Evolutionary conservation across 1,140 invertebrate species (phyloP).

Genomic region (Lethocerus indicus): DNA sequence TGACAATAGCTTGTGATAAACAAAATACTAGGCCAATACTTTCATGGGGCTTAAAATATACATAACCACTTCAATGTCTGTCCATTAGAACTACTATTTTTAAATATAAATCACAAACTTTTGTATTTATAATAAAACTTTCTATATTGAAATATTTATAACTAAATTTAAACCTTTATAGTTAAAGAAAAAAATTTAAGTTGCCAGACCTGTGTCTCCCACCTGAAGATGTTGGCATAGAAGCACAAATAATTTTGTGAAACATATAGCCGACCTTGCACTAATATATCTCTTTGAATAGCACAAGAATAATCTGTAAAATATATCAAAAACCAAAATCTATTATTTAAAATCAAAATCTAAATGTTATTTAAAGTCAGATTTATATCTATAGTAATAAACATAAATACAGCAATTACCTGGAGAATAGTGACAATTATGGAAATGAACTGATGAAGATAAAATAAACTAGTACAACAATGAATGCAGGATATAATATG

Average conservation of each 20-base stretch:
- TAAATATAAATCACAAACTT: background rate
- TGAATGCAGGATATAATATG: no score
- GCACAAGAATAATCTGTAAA: slow-evolving; percentile 86
- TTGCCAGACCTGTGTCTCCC: slow-evolving; percentile 58
- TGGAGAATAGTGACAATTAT: background rate
- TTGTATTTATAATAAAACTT: background rate
- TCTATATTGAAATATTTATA: background rate
- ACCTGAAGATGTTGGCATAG: slow-evolving; percentile 88
- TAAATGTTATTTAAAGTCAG: background rate
- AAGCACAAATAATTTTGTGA: slow-evolving; percentile 89
- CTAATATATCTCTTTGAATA: slow-evolving; percentile 83
- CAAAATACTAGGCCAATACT: background rate
- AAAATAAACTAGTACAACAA: no score
- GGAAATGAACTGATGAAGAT: no score
- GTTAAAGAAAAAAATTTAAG: background rate
- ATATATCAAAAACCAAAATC: slow-evolving; percentile 9
- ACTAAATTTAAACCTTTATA: slow-evolving; percentile 3
- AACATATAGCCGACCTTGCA: slow-evolving; percentile 81
- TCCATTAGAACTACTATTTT: background rate
- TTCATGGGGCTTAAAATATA: no score
- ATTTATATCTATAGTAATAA: background rate
- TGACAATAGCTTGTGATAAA: background rate
- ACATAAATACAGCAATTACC: no score
- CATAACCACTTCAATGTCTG: no score
- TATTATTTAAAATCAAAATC: background rate